Percentiles rank a stretch among this genome's conserved stretches.
Evolutionary conservation across 2,797 vertebrate genomes (phyloP).

Genomic region (Cetoscarus ocellatus): DNA sequence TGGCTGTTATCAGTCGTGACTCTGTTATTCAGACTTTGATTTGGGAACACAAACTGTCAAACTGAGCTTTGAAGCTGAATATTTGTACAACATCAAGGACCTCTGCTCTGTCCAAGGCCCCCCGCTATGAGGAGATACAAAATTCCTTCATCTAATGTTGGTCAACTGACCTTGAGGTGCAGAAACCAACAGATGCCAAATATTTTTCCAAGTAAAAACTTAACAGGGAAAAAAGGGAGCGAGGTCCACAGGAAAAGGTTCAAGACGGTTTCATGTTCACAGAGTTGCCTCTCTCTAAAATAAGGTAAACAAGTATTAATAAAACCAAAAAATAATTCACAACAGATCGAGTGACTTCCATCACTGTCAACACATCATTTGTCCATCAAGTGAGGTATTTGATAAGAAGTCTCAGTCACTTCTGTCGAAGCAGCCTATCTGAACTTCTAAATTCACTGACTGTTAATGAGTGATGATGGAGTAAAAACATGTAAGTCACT

Average conservation of each 20-base stretch:
- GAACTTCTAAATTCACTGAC: slow-evolving; percentile 35
- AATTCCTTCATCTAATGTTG: background rate
- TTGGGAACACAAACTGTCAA: background rate
- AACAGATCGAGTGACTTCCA: slow-evolving; percentile 8
- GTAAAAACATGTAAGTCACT: slow-evolving; percentile 27
- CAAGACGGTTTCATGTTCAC: background rate
- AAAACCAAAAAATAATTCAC: background rate
- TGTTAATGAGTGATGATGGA: slow-evolving; percentile 42
- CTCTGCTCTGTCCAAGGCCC: background rate
- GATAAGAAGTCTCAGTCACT: slow-evolving; percentile 30
- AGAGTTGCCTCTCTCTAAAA: background rate
- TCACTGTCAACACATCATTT: background rate
- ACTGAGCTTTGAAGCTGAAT: slow-evolving; percentile 14
- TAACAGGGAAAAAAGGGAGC: background rate
- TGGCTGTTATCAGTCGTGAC: slow-evolving; percentile 1
- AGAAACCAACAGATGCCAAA: slow-evolving; percentile 33
- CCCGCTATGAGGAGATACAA: background rate
- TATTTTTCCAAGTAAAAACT: slow-evolving; percentile 9
- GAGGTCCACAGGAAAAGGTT: background rate
- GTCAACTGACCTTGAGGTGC: slow-evolving; percentile 17
- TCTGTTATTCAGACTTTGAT: slow-evolving; percentile 23
- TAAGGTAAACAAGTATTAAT: background rate
- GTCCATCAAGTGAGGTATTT: slow-evolving; percentile 28
- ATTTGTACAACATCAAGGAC: slow-evolving; percentile 12
- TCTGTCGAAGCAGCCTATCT: slow-evolving; percentile 38